phyloP scores from a whole-genome alignment of 2,113 vertebrate genomes.

The Prunella fulvescens region DNA sequence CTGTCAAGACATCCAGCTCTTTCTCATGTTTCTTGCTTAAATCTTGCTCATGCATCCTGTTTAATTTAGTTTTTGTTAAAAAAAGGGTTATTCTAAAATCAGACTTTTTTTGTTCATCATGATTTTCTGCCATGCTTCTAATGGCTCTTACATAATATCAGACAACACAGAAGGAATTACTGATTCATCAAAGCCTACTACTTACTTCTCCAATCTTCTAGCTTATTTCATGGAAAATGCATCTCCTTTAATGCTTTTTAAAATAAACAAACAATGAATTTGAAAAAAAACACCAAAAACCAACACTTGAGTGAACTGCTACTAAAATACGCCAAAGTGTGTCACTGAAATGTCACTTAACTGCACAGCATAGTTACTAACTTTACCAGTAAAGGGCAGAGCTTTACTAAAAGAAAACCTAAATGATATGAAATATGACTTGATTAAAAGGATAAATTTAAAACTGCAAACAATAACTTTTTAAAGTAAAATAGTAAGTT shows the following conservation, averaged over 20 bases:
- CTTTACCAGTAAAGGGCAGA: background rate
- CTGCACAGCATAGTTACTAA: background rate
- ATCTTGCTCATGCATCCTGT: constrained; percentile 95
- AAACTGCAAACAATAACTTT: background rate
- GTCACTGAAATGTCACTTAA: background rate
- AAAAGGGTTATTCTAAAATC: constrained; percentile 72
- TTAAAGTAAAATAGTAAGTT: background rate
- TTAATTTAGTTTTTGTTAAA: constrained; percentile 79
- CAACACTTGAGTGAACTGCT: background rate
- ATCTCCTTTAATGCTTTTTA: constrained; percentile 79
- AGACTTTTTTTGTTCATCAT: constrained; percentile 44
- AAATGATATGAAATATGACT: background rate
- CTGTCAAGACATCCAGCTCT: constrained; percentile 87
- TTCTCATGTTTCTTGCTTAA: constrained; percentile 93
- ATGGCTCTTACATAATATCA: constrained; percentile 20
- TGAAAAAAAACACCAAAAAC: background rate
- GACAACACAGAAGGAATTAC: constrained; percentile 29
- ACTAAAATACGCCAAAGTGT: constrained; percentile 10
- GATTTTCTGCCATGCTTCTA: constrained; percentile 62
- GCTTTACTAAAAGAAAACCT: background rate
- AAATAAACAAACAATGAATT: constrained; percentile 34
- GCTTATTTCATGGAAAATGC: constrained; percentile 62
- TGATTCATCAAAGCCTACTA: constrained; percentile 22
- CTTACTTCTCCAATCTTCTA: constrained; percentile 44
- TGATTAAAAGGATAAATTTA: background rate